Base-by-base conservation (phyloP, 2,113 vertebrate species). In the Caloenas nicobarica region DNA sequence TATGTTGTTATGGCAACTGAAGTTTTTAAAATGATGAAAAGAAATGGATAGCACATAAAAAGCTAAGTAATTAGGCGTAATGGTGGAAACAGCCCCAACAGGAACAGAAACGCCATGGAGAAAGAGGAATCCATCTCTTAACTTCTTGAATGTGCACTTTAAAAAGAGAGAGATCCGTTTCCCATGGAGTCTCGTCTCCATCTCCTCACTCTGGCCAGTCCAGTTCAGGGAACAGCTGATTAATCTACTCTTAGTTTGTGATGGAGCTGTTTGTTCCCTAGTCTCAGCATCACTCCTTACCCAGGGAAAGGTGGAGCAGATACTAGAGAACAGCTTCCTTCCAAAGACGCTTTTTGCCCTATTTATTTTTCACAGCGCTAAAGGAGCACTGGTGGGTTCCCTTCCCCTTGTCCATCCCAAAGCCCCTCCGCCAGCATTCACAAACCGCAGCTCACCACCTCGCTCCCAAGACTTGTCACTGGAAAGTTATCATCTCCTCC, bases 1-100 rank as follows among this genome's bases (percentile, higher is more conserved):
- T 97, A 97, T 96, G 98, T 98, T 98, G 97, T 97, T 97, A 98
- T 98, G 97, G 97, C 96, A 97, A 98, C 96, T 93, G 96, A 97
- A 97, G 96, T 97, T 97, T 97, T 97, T 91, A 96, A 97, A 97
- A 97, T 95, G 95, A 97, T 96, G 96, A 97, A 91, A 96, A 97
- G 96, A 97, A 98, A 95, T 95, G 95, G 96, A 96, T 96, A 86
- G 87, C 86, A 94, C 92, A 95, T 97, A 98, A 96, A 96, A 95
- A 97, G 87, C 89, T 88, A 94, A 96, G 96, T 97, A 97, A 97
- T 97, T 96, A 97, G 94, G 88, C 77, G 88, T 91, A 91, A 42
- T 93, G 81, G 89, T 91, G 79, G 94, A 96, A 97, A 93, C 71
- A 92, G 61, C 74, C 78, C 93, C 92, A 82, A 92, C 73, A 96